These are phyloP conservation scores for Typhlomys cinereus DNA, from an alignment of 2,113 vertebrate genomes.

Conservation along the genomic window DNA sequence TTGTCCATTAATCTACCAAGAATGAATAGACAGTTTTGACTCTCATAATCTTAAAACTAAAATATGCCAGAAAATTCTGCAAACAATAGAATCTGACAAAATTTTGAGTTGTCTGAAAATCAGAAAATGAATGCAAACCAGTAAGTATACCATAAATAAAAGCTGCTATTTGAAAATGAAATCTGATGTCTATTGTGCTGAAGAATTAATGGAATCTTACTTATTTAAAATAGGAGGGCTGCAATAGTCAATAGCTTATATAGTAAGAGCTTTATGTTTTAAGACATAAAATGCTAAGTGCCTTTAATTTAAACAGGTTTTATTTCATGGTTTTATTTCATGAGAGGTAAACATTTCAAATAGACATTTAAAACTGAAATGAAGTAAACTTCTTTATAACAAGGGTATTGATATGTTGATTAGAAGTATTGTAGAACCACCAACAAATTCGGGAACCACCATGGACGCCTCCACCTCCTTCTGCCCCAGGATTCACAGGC, in stretches of 20 bases:
- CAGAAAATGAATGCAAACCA: constrained; percentile 30
- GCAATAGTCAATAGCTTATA: neutral
- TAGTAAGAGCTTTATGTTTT: neutral
- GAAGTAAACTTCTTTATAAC: neutral
- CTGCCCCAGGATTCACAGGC: too few relatives aligned
- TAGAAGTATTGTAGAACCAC: neutral
- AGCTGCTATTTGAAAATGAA: constrained; percentile 19
- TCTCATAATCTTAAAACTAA: constrained; percentile 47
- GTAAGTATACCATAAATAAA: neutral
- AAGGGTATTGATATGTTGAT: neutral
- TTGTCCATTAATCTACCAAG: neutral
- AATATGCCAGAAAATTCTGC: constrained; percentile 33
- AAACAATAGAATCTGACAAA: constrained; percentile 25
- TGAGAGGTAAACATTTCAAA: neutral
- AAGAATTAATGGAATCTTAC: neutral
- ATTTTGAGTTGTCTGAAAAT: constrained; percentile 12
- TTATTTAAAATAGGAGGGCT: neutral
- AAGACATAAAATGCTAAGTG: neutral
- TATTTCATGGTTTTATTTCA: neutral
- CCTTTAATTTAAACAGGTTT: neutral
- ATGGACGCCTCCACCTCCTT: too few relatives aligned
- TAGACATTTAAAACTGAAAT: constrained; percentile 26
- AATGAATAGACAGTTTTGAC: neutral
- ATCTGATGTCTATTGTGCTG: neutral
- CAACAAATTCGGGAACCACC: too few relatives aligned